Evolutionary conservation across 2,888 invertebrate genomes (phyloP).

Genomic region (Thera britannica): DNA sequence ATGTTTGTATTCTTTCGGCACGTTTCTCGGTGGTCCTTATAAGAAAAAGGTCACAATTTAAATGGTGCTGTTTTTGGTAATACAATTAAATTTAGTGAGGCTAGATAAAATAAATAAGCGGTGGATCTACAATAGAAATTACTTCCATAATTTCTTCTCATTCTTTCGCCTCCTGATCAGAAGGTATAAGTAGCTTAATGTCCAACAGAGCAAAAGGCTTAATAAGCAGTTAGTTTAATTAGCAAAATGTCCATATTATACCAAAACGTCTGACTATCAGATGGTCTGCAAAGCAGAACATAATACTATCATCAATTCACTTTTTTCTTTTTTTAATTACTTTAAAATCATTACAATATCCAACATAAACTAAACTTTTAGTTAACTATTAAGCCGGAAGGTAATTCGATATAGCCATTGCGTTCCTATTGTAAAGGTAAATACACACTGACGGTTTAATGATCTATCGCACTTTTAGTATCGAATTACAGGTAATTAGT

Average conservation of each 20-base stretch:
- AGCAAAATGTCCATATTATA: no score
- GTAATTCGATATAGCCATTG: slow-evolving; percentile 71
- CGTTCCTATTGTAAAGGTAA: slow-evolving; percentile 60
- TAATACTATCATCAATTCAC: no score
- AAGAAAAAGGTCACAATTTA: slow-evolving; percentile 33
- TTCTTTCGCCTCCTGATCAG: no score
- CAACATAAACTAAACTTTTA: slow-evolving; percentile 31
- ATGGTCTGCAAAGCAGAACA: no score
- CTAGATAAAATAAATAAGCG: no score
- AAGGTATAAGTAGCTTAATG: no score
- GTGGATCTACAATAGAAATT: no score
- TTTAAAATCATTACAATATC: slow-evolving; percentile 23
- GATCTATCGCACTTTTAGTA: slow-evolving; percentile 55
- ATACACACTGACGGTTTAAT: slow-evolving; percentile 73
- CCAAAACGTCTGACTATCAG: no score
- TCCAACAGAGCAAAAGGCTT: no score
- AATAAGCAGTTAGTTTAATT: no score
- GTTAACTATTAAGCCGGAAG: slow-evolving; percentile 57
- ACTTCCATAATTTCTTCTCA: no score
- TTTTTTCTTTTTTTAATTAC: slow-evolving; percentile 1
- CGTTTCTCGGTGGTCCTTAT: slow-evolving; percentile 60
- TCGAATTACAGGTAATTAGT: slow-evolving; percentile 55
- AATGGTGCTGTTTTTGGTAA: slow-evolving; percentile 17
- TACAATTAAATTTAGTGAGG: slow-evolving; percentile 3
- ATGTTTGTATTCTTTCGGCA: slow-evolving; percentile 59